A percentile compares a stretch with the other conserved stretches of the same genome.
Conservation (phyloP, 2,888 invertebrate species). For the Acleris laterana region DNA sequence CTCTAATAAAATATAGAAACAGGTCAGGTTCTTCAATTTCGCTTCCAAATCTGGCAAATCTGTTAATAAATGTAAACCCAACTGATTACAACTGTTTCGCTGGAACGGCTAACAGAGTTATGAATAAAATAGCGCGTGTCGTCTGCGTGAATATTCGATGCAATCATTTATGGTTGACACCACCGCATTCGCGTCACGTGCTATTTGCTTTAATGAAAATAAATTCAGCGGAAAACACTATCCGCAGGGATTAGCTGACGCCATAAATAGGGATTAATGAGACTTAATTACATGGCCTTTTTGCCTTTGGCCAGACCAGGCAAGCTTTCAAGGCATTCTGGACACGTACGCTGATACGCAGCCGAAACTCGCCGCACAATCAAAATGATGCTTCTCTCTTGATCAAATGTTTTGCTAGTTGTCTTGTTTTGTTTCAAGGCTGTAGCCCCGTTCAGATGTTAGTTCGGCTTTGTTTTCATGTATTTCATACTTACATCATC, state of each 20-base stretch:
- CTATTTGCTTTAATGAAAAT: slow-evolving; percentile 49
- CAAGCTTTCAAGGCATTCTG: slow-evolving; percentile 50
- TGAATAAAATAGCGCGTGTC: slow-evolving; percentile 34
- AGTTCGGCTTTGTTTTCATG: neutral
- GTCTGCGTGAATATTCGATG: slow-evolving; percentile 33
- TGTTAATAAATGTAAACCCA: slow-evolving; percentile 27
- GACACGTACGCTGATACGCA: slow-evolving; percentile 57
- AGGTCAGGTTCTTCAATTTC: slow-evolving; percentile 14
- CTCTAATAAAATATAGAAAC: slow-evolving; percentile 4
- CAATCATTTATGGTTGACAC: slow-evolving; percentile 40
- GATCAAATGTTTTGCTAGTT: slow-evolving; percentile 31
- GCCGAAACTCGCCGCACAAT: slow-evolving; percentile 29
- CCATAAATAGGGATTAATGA: slow-evolving; percentile 72
- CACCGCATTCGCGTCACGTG: slow-evolving; percentile 48
- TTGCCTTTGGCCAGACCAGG: slow-evolving; percentile 46
- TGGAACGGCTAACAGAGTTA: slow-evolving; percentile 13
- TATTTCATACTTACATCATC: no score
- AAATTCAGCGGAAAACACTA: slow-evolving; percentile 51
- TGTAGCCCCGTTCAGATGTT: neutral
- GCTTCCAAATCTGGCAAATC: slow-evolving; percentile 14
- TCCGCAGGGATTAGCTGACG: slow-evolving; percentile 56
- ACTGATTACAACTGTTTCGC: slow-evolving; percentile 26
- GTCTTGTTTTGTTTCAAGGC: slow-evolving; percentile 16
- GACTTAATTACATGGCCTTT: slow-evolving; percentile 69
- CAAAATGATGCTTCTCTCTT: slow-evolving; percentile 31